Base-by-base conservation (phyloP, 1,140 invertebrate genomes). In the Nephila pilipes region DNA sequence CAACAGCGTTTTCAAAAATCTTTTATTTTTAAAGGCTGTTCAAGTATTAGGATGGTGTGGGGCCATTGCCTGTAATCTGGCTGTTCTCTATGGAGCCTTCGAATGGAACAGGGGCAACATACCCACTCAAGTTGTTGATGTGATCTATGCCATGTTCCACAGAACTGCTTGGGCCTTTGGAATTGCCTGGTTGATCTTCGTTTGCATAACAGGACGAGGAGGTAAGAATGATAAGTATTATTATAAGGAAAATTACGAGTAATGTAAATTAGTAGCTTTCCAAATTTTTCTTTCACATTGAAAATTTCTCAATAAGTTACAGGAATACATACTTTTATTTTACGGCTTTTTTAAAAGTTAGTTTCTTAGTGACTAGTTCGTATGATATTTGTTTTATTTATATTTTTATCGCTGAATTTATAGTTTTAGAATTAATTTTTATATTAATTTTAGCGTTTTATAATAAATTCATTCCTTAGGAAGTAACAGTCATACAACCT, bases 111-210 rank as follows among this genome's bases (percentile, higher is more conserved):
- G 88, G 18, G 94, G 94, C 14, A 88, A 94, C 55, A 1, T 94
- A 6, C 94, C 93, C 14, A 88, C 22, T 32, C 57, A 46, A 46
- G 18, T 79, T n/a, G 94, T 94, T 2, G 90, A 87, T 22, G 93
- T 93, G 14, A 38, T 93, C 3, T 95, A 95, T 75, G 94, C 95
- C 55, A 93, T 94, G 32, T 55, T 94, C 3, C 94, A 94, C 83
- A 88, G 94, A 85, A 94, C 94, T 14, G 94, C 93, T 1, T 95
- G 94, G 94, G 91, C 93, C 0, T 46, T 95, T n/a, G 94, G 94
- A 18, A 63, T 94, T 10, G 94, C 87, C 12, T 94, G 94, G 94
- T 54, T 94, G 12, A 38, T 93, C 1, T 90, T 92, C 22, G 93
- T 93, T 1, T 94, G 94, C 57, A 87, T 94, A n/a, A 94, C 90